Evolutionary conservation across 2,797 vertebrate species (phyloP).

Genomic region (Nasua narica): DNA sequence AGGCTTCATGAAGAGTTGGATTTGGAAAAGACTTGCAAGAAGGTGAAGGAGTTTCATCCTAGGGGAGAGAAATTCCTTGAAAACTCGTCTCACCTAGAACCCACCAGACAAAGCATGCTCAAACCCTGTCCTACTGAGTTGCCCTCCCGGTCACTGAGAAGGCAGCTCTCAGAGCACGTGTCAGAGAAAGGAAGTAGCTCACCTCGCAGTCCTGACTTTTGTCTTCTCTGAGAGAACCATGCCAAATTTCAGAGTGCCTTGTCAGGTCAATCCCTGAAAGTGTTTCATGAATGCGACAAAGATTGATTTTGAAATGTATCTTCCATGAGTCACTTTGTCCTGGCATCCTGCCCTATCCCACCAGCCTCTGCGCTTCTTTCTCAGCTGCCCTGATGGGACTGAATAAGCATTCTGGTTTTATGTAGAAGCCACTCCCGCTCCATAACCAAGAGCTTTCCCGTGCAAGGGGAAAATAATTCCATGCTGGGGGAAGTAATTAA

Average conservation of each 20-base stretch:
- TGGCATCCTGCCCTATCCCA: neutral
- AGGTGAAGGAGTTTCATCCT: neutral
- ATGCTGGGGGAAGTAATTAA: neutral
- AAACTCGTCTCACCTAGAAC: neutral
- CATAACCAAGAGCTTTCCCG: neutral
- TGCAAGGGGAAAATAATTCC: neutral
- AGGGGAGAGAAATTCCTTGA: neutral
- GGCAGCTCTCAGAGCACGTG: neutral
- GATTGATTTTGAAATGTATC: neutral
- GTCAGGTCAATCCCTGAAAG: neutral
- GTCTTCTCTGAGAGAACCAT: neutral
- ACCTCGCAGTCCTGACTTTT: neutral
- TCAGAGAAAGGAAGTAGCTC: neutral
- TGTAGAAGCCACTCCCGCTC: neutral
- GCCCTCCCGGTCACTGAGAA: neutral
- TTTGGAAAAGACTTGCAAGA: neutral
- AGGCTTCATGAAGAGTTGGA: neutral
- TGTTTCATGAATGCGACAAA: neutral
- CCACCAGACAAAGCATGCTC: neutral
- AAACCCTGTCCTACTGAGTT: neutral
- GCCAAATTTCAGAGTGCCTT: neutral
- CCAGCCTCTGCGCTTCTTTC: neutral
- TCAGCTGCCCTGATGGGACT: neutral
- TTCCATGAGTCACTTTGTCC: neutral
- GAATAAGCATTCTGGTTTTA: neutral